Conservation (phyloP, 1,140 invertebrate species). For the Nephila pilipes region DNA sequence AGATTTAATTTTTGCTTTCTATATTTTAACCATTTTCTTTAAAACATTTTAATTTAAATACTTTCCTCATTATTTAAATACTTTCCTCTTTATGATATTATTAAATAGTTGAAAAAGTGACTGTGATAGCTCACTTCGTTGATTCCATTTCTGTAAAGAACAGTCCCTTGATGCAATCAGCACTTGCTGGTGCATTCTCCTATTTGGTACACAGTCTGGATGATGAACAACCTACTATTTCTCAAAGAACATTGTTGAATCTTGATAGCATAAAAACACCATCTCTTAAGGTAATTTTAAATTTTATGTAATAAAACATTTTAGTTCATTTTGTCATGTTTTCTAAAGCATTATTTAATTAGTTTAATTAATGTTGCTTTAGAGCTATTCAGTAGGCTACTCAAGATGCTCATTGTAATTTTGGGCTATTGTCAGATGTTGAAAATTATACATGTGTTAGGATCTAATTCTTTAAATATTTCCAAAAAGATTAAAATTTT, state of each 20-base stretch:
- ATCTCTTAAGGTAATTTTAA: conserved; percentile 80
- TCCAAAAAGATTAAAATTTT: too few species aligned
- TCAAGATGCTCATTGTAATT: too few species aligned
- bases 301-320: conserved; percentile 80
- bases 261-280: conserved; percentile 96
- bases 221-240: conserved; percentile 96
- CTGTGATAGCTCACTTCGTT: conserved; percentile 95
- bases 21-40: neutral
- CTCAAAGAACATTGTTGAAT: conserved; percentile 95
- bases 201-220: conserved; percentile 97
- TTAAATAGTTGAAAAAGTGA: conserved; percentile 91
- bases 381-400: too few species aligned
- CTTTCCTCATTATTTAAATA: neutral
- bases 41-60: neutral
- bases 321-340: neutral
- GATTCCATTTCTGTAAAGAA: conserved; percentile 92
- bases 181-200: conserved; percentile 97
- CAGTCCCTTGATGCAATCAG: conserved; percentile 93
- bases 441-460: too few species aligned
- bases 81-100: neutral
- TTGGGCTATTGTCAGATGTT: too few species aligned
- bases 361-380: too few species aligned
- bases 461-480: too few species aligned
- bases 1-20: neutral
- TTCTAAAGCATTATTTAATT: too few species aligned